Conservation (phyloP, 2,888 invertebrate genomes). For the Eudiplozoon nipponicum region DNA sequence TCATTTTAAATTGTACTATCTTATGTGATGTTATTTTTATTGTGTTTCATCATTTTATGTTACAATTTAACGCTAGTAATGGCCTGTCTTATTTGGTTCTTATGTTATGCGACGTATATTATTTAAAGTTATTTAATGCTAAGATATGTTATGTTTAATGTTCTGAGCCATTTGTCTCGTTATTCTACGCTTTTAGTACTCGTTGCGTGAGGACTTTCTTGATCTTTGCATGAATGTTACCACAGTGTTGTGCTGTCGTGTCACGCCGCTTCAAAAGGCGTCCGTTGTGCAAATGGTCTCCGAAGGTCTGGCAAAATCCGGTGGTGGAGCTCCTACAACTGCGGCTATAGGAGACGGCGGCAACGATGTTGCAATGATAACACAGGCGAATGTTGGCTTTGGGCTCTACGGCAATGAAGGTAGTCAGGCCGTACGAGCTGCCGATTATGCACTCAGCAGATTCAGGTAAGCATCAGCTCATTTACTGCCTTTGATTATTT, state of each 20-base stretch:
- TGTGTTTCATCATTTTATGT: too few relatives aligned
- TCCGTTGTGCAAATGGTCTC: constrained; percentile 54
- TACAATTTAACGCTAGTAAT: too few relatives aligned
- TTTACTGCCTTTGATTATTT: too few relatives aligned
- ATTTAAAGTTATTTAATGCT: too few relatives aligned
- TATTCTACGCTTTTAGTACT: too few relatives aligned
- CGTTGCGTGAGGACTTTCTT: constrained; percentile 7
- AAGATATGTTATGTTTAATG: too few relatives aligned
- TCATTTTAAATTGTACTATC: too few relatives aligned
- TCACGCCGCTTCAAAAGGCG: constrained; percentile 60
- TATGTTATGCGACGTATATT: too few relatives aligned
- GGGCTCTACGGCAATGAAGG: constrained; percentile 33
- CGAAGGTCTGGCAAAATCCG: constrained; percentile 23
- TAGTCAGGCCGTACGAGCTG: constrained; percentile 36
- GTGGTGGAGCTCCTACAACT: constrained; percentile 36
- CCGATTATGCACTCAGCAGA: constrained; percentile 53
- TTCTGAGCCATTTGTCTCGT: too few relatives aligned
- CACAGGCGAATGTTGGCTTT: constrained; percentile 32
- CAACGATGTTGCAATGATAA: constrained; percentile 89
- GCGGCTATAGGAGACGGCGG: constrained; percentile 85
- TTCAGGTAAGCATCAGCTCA: constrained; percentile 45
- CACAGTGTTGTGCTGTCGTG: constrained; percentile 56
- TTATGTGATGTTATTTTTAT: too few relatives aligned
- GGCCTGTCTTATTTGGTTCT: too few relatives aligned
- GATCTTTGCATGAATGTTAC: constrained; percentile 19